Evolutionary conservation across 2,797 vertebrate genomes (phyloP).

Genomic region (Coregonus suidteri): DNA sequence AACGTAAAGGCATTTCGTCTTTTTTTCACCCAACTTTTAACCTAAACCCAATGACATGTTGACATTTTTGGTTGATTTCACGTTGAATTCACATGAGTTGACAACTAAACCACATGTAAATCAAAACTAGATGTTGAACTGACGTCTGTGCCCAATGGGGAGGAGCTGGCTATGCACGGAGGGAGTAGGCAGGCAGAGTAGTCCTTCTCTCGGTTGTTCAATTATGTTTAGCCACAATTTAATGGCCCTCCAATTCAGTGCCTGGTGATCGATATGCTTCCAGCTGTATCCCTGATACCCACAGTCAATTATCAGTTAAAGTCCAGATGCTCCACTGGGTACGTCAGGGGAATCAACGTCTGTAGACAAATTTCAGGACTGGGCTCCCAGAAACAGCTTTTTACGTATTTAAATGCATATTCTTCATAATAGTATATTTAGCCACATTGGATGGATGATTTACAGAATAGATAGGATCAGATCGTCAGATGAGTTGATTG

Average conservation of each 20-base stretch:
- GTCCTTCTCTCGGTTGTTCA: not conserved
- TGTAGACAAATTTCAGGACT: not conserved
- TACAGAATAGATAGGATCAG: not conserved
- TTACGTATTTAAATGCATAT: not conserved
- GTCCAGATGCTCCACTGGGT: not conserved
- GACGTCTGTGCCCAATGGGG: too few species aligned
- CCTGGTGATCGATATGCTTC: not conserved
- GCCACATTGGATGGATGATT: not conserved
- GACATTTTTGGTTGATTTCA: too few species aligned
- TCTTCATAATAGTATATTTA: not conserved
- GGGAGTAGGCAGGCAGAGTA: not conserved
- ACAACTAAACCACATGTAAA: too few species aligned
- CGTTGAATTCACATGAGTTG: too few species aligned
- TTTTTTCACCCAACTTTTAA: too few species aligned
- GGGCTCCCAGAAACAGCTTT: not conserved
- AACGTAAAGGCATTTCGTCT: too few species aligned
- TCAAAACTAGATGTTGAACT: too few species aligned
- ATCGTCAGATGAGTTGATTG: not conserved
- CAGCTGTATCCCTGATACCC: not conserved
- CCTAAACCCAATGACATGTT: too few species aligned
- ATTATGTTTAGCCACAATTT: not conserved
- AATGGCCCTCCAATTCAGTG: not conserved
- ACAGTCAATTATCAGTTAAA: not conserved
- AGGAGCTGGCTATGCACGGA: too few species aligned
- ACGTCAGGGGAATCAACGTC: not conserved